Conservation (phyloP, 2,113 vertebrate species). For the Notarius quadriscutis region DNA sequence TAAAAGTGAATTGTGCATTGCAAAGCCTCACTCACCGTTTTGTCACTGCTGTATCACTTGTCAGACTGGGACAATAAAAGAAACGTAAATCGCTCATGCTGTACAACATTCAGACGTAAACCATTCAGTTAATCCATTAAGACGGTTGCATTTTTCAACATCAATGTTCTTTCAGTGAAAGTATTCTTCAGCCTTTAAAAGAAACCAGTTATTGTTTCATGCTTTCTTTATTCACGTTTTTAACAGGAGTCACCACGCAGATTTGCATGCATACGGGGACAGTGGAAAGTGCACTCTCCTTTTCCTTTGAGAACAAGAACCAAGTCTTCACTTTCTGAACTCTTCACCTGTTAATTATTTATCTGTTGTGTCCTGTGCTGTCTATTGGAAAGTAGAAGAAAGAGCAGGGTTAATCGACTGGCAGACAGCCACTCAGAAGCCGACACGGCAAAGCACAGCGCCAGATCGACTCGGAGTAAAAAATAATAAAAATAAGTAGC, state of each 20-base stretch:
- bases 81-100: not conserved
- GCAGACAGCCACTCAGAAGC: not conserved
- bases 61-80: not conserved
- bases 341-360: not conserved
- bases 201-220: conserved; percentile 23
- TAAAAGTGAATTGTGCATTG: not conserved
- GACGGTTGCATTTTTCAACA: not conserved
- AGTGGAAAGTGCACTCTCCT: not conserved
- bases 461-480: not conserved
- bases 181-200: not conserved
- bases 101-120: not conserved
- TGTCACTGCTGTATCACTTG: not conserved
- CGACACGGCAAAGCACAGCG: not conserved
- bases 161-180: not conserved
- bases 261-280: not conserved
- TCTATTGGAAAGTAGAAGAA: not conserved
- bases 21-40: not conserved
- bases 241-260: not conserved
- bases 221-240: not conserved
- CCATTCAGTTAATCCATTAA: not conserved
- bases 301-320: not conserved
- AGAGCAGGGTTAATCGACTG: not conserved
- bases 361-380: not conserved
- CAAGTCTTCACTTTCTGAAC: not conserved
- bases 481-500: not conserved